A percentile compares a stretch with the other conserved stretches of the same genome.
Conservation (phyloP, 2,888 invertebrate genomes). For the Ochropleura leucogaster region DNA sequence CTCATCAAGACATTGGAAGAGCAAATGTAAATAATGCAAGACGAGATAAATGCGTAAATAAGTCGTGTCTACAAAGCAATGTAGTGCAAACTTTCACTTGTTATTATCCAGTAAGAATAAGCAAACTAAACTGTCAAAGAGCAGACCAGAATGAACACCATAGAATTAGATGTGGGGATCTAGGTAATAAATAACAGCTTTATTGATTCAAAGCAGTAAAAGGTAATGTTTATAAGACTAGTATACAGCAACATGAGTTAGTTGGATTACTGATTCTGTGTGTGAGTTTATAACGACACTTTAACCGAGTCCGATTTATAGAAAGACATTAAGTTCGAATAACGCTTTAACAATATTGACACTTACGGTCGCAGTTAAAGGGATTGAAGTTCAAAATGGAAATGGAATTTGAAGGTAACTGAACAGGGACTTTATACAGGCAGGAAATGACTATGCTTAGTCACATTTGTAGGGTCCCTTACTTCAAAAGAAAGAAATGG, state of each 20-base stretch:
- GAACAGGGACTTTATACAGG: slow-evolving; percentile 1
- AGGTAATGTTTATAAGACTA: slow-evolving; percentile 28
- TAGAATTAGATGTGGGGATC: slow-evolving; percentile 30
- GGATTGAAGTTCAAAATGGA: slow-evolving; percentile 6
- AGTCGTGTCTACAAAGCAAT: slow-evolving; percentile 10
- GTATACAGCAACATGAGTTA: slow-evolving; percentile 32
- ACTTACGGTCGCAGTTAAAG: slow-evolving; percentile 10
- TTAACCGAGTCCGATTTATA: slow-evolving; percentile 47
- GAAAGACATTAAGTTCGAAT: slow-evolving; percentile 40
- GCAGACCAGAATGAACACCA: slow-evolving; percentile 31
- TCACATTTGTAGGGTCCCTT: too few relatives aligned
- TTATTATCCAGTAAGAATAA: slow-evolving; percentile 26
- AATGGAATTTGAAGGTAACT: slow-evolving; percentile 3
- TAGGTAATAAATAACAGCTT: slow-evolving; percentile 36
- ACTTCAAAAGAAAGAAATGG: too few relatives aligned
- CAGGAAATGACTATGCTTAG: neutral
- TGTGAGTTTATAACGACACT: slow-evolving; percentile 39
- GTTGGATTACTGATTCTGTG: slow-evolving; percentile 31
- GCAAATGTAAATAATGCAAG: neutral
- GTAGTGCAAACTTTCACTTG: slow-evolving; percentile 37
- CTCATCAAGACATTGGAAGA: neutral
- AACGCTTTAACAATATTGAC: slow-evolving; percentile 33
- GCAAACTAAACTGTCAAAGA: slow-evolving; percentile 42
- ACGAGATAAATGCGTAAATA: slow-evolving; percentile 6
- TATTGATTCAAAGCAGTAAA: slow-evolving; percentile 53